Base-by-base conservation (phyloP, 2,113 vertebrate species). In the Alligator mississippiensis region DNA sequence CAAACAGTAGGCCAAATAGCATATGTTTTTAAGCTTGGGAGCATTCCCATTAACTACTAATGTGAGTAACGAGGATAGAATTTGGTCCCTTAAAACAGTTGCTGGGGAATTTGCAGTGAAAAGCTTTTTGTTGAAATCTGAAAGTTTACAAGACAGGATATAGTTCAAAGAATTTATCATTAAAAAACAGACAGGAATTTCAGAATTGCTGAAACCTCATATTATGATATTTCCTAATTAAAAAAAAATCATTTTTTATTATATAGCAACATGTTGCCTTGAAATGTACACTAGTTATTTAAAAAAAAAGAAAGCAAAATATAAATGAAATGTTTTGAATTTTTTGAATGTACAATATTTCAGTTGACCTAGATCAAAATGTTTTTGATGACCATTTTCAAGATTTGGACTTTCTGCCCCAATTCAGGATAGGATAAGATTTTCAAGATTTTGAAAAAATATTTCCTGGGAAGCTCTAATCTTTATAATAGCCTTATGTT, bases 21-120 rank as follows among this genome's bases (percentile, higher is more conserved):
- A 91, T 87, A 96, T 97, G 95, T 95, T 97, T 47, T 95, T 94
- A 93, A 87, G 90, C 93, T 96, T 93, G 96, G 95, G 87, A 96
- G 95, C 95, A 95, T 90, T 97, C 95, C 95, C 96, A 96, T 96
- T 96, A 95, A 96, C 78, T 96, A 97, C 93, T 97, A 89, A 97
- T 96, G 93, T 75, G 93, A 94, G 90, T 96, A 95, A 94, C 92
- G 92, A 97, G 93, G 96, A 84, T 85, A 95, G 93, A 94, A 95
- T 94, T 96, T 94, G 93, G 92, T 96, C 90, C 90, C 90, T 34
- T 30, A 95, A 96, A 97, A 97, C n/a, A 92, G 70, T 34, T 34
- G 34, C 47, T 66, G 16, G 61, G 85, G 93, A 90, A 55, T 95
- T 93, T 94, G 89, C 94, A 96, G 84, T 28, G 82, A 91, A 93